These are phyloP conservation scores for Arrhamphus sclerolepis DNA, from an alignment of 2,797 vertebrate genomes.

Conservation along the genomic window DNA sequence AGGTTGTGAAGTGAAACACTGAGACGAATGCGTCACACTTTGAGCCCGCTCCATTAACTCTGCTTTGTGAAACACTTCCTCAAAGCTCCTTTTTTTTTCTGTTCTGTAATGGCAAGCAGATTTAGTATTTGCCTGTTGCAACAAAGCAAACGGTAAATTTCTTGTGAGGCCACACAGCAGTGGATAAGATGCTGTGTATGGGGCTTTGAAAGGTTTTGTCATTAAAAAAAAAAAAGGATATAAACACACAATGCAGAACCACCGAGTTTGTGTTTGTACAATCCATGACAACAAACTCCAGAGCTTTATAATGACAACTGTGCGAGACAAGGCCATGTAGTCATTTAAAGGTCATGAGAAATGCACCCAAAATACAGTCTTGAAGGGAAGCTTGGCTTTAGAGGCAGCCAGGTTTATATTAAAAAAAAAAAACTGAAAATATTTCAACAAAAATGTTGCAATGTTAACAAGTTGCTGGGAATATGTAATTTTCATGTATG, in stretches of 20 bases:
- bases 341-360: too few species aligned
- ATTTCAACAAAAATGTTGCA: too few species aligned
- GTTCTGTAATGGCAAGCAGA: conserved; percentile 12
- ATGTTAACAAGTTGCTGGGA: too few species aligned
- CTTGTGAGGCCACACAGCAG: conserved; percentile 1
- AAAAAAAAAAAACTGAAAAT: too few species aligned
- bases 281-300: neutral
- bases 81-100: conserved; percentile 15
- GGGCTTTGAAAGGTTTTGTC: conserved; percentile 5
- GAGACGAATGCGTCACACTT: conserved; percentile 46
- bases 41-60: conserved; percentile 35
- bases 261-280: conserved; percentile 9
- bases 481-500: too few species aligned
- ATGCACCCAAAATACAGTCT: too few species aligned
- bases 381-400: too few species aligned
- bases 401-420: too few species aligned
- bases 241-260: conserved; percentile 23
- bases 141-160: conserved; percentile 14
- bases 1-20: conserved; percentile 36
- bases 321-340: too few species aligned
- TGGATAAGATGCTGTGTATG: neutral
- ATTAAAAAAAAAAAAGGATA: conserved; percentile 12
- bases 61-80: conserved; percentile 29
- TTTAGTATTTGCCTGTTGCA: conserved; percentile 11
- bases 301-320: too few species aligned